Conservation (phyloP, 1,140 invertebrate genomes). For the Ruditapes philippinarum region DNA sequence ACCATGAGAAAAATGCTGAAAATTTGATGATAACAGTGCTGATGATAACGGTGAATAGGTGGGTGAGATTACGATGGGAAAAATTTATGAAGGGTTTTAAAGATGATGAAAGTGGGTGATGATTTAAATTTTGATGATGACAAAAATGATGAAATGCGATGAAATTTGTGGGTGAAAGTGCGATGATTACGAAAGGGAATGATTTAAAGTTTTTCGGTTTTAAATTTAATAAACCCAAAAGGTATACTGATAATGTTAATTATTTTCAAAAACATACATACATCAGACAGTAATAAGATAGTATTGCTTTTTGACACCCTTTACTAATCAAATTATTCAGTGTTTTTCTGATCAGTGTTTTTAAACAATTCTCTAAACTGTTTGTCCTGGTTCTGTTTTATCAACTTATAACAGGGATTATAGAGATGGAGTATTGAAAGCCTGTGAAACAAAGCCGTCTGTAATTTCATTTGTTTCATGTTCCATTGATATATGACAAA, state of each 20-base stretch:
- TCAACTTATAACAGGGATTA: not conserved
- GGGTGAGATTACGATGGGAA: not conserved
- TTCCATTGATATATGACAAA: conserved; percentile 32
- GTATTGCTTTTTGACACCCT: no score
- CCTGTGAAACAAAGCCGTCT: conserved; percentile 19
- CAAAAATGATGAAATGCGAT: not conserved
- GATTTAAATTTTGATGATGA: not conserved
- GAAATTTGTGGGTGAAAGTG: no score
- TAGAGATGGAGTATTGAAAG: conserved; percentile 11
- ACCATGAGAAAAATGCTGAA: not conserved
- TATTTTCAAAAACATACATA: no score
- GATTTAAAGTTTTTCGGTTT: no score
- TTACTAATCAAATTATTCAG: no score
- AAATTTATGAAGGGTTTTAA: not conserved
- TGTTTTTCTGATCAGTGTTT: no score
- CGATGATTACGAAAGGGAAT: no score
- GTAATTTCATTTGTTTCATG: conserved; percentile 32
- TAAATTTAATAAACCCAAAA: no score
- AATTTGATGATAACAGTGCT: not conserved
- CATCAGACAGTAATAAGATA: no score
- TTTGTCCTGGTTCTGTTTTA: not conserved
- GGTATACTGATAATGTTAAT: no score
- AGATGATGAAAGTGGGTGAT: not conserved
- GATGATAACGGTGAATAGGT: not conserved
- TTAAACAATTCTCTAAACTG: no score